Evolutionary conservation across 2,797 vertebrate genomes (phyloP), one percentile per base, ranked within the genome.

Genomic region (Phataginus tricuspis): DNA sequence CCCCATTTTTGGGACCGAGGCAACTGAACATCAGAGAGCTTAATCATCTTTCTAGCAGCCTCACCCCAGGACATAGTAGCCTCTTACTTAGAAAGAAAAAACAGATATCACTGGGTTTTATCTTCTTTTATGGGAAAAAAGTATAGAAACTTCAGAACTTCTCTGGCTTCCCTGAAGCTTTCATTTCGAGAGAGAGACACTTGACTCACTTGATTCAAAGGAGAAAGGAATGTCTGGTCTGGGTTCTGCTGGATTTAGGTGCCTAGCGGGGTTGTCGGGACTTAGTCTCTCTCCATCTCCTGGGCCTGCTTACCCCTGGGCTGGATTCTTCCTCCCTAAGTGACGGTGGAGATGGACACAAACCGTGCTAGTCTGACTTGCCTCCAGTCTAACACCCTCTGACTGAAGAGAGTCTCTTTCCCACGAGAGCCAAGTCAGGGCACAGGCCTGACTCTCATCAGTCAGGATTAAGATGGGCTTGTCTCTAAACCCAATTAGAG

Each of bases 401-500:
- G 5, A 42, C 25, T 34, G n/a, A 66, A 6, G 25, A 51, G 15
- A 25, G 55, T 16, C 45, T 53, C 7, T 42, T 34, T 27, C n/a
- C 16, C 75, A 9, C 3, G 8, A 72, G 57, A 31, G 66, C 77
- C 37, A 1, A 64, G 42, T n/a, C 23, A 23, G 39, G 1, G 23
- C 2, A 0, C 57, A 5, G n/a, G 16, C 15, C 45, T 27, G 53
- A 25, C 31, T 19, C 19, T 27, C 21, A 0, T 1, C 0, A 1
- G 27, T 15, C 4, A 4, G 51, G 10, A 37, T 34, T 15, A n/a
- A 84, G 27, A 75, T 4, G n/a, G n/a, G 34, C 42, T 91, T 15
- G 4, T 42, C 55, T 55, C 64, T 61, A 45, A 72, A 45, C 59
- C 68, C 9, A 29, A 57, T 23, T 29, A 27, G 31, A 64, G 37